Evolutionary conservation across 2,888 invertebrate species (phyloP), one percentile per base, ranked within the genome.

Genomic region (Agriopis leucophaearia): DNA sequence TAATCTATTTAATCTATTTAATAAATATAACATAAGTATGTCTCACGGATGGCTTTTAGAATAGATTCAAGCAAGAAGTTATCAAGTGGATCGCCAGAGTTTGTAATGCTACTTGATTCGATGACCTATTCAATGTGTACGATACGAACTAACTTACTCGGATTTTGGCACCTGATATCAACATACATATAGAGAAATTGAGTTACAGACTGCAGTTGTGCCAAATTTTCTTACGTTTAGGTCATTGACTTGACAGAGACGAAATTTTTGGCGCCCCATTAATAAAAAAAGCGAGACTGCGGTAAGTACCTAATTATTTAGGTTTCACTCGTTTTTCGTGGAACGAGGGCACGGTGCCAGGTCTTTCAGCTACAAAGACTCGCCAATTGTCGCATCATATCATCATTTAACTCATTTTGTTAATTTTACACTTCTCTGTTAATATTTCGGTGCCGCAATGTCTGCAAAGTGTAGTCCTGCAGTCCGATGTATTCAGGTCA

Each of bases 401-500:
- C 12, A 8, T 13, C 27, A 38, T 55, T 45, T 62, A 47, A 40
- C 15, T 52, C 52, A 48, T 58, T 57, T 45, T 47, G 48, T 35
- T 13, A 52, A 48, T 12, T 50, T 50, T 51, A 65, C 5, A 44
- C 8, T 44, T 27, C 1, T 44, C n/a, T 42, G 50, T 50, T 18
- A 61, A 57, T n/a, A 27, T 38, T 44, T 56, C 36, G 60, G 68
- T 51, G 60, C 64, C 64, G 64, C 64, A 56, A 35, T 40, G 68
- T 69, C 64, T 69, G 60, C 60, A 60, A 51, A 38, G 15, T 48
- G 15, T 55, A 55, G 50, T 52, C 45, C 45, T 69, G 64, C 56
- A 55, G 56, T 55, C 60, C 63, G 55, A 50, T 55, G 44, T 58
- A 61, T 64, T 57, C 66, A 66, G 66, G 70, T 70, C 70, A 70